Evolutionary conservation across 2,113 vertebrate species (phyloP).

Genomic region (Anoura caudifer): DNA sequence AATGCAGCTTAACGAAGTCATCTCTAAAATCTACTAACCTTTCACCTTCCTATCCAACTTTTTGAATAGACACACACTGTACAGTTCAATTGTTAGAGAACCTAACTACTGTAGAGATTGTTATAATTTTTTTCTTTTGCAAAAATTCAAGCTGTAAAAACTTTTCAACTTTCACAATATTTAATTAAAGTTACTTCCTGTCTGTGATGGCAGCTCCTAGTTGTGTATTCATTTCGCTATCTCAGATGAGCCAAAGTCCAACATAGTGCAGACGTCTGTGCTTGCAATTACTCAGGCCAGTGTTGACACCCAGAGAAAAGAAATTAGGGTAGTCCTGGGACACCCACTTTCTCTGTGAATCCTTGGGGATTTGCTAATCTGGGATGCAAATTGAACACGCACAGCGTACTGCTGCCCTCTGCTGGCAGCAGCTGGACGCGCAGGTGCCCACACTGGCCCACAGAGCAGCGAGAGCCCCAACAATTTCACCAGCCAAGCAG

Average conservation of each 20-base stretch:
- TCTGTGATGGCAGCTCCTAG: conserved; percentile 89
- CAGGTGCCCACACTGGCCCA: background rate
- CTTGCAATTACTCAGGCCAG: conserved; percentile 25
- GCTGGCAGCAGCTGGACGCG: background rate
- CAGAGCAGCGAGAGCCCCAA: background rate
- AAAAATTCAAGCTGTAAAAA: conserved; percentile 99
- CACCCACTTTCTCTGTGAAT: conserved; percentile 29
- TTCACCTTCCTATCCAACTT: conserved; percentile 90
- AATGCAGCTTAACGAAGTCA: conserved; percentile 84
- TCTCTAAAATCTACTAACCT: conserved; percentile 88
- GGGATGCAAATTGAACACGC: conserved; percentile 66
- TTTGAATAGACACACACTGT: conserved; percentile 97
- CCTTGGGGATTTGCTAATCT: conserved; percentile 58
- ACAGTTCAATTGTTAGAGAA: conserved; percentile 96
- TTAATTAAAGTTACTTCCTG: conserved; percentile 99
- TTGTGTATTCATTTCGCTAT: conserved; percentile 82
- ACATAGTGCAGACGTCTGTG: background rate
- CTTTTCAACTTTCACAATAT: conserved; percentile 99
- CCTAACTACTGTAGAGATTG: conserved; percentile 99
- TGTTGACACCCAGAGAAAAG: conserved; percentile 44
- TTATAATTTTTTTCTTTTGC: conserved; percentile 95
- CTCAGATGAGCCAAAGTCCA: conserved; percentile 48
- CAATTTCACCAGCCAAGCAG: background rate
- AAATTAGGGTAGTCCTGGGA: conserved; percentile 5
- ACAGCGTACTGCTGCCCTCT: conserved; percentile 75